Evolutionary conservation across 2,797 vertebrate species (phyloP).

Genomic region (Scomberomorus guttatus): DNA sequence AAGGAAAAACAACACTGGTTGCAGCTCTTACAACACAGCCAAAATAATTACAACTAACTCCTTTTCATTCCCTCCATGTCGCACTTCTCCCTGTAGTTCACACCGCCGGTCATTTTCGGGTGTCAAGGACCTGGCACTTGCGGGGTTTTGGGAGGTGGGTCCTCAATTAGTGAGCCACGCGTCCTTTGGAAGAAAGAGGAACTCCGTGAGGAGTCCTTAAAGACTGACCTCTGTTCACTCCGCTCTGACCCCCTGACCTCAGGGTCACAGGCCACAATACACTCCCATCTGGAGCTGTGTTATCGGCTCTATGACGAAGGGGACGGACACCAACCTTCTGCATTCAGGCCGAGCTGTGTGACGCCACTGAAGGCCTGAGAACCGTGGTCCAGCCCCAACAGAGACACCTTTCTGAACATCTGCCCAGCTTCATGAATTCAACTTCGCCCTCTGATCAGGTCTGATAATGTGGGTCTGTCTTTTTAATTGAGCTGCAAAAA

Average conservation of each 20-base stretch:
- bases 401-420: slow-evolving; percentile 45
- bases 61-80: slow-evolving; percentile 15
- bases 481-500: slow-evolving; percentile 37
- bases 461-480: slow-evolving; percentile 42
- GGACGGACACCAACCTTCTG: slow-evolving; percentile 44
- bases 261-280: slow-evolving; percentile 77
- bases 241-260: slow-evolving; percentile 65
- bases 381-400: slow-evolving; percentile 37
- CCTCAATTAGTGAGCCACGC: slow-evolving; percentile 83
- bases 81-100: slow-evolving; percentile 55
- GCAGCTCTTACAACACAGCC: slow-evolving; percentile 5
- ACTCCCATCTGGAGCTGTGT: slow-evolving; percentile 72
- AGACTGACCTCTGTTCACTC: slow-evolving; percentile 69
- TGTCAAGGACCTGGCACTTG: slow-evolving; percentile 71
- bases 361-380: slow-evolving; percentile 73
- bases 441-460: slow-evolving; percentile 48
- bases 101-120: slow-evolving; percentile 65
- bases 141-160: slow-evolving; percentile 62
- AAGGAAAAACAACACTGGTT: neutral
- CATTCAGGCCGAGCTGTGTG: slow-evolving; percentile 62
- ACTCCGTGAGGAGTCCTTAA: slow-evolving; percentile 79
- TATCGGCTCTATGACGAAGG: slow-evolving; percentile 62
- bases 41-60: slow-evolving; percentile 23
- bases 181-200: slow-evolving; percentile 75
- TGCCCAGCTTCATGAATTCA: slow-evolving; percentile 47